phyloP scores from a whole-genome alignment of 2,888 invertebrate species.

The Sympetrum striolatum region DNA sequence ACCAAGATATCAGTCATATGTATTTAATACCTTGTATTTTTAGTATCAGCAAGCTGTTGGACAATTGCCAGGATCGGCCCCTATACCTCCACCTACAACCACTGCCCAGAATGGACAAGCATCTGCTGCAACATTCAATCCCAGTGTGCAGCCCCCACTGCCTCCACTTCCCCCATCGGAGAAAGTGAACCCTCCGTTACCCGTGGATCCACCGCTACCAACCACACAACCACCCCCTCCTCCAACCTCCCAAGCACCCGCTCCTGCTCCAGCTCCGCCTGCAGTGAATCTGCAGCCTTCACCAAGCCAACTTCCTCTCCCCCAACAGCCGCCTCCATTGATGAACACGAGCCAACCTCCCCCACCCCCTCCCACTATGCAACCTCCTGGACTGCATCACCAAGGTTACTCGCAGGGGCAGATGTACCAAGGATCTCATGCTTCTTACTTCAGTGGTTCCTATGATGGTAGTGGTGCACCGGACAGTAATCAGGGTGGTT shows the following conservation, averaged over 20 bases:
- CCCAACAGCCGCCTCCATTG: not conserved
- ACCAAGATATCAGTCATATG: too few species aligned
- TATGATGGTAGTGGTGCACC: not conserved
- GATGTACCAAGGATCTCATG: not conserved
- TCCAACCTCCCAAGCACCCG: constrained; percentile 50
- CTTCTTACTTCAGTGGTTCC: not conserved
- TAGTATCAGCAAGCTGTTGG: constrained; percentile 20
- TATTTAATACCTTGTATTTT: not conserved
- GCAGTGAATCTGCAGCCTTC: constrained; percentile 48
- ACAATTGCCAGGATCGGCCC: constrained; percentile 51
- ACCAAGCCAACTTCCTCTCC: not conserved
- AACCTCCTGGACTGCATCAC: not conserved
- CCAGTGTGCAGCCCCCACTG: constrained; percentile 56
- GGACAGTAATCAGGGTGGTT: not conserved
- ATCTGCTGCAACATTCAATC: constrained; percentile 53
- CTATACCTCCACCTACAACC: constrained; percentile 53
- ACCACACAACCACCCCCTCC: not conserved
- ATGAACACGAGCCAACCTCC: not conserved
- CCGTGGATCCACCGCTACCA: not conserved
- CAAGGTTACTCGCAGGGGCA: not conserved
- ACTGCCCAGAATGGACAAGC: constrained; percentile 47
- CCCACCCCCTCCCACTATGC: not conserved
- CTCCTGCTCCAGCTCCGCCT: constrained; percentile 52
- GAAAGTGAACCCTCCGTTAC: not conserved
- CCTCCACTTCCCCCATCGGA: constrained; percentile 48